phyloP scores from a whole-genome alignment of 2,888 invertebrate species.

The Cryptophagus acutangulus region DNA sequence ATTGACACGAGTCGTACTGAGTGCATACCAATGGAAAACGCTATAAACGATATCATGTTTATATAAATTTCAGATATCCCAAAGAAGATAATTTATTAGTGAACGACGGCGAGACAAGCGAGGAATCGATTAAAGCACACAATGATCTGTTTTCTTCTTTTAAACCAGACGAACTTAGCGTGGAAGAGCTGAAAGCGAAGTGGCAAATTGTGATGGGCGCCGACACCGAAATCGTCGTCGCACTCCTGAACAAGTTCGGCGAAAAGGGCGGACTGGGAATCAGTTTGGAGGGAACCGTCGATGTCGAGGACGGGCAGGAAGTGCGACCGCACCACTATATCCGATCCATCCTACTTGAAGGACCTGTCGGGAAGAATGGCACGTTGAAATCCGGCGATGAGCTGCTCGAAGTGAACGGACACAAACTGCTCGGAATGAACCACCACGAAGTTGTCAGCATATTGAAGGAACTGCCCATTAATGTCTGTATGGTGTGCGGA shows the following conservation, averaged over 20 bases:
- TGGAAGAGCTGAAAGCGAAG: conserved; percentile 71
- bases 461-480: conserved; percentile 84
- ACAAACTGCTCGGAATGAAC: conserved; percentile 82
- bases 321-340: conserved; percentile 98
- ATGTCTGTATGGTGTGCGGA: conserved; percentile 89
- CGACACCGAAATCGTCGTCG: conserved; percentile 81
- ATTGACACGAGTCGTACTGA: no score
- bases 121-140: conserved; percentile 39
- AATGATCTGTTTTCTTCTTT: conserved; percentile 40
- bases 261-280: conserved; percentile 88
- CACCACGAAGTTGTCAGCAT: conserved; percentile 97
- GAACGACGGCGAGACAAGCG: conserved; percentile 33
- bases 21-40: no score
- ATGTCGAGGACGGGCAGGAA: conserved; percentile 95
- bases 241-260: conserved; percentile 86
- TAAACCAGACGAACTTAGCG: no score
- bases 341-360: conserved; percentile 90
- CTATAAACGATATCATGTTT: conserved; percentile 36
- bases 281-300: conserved; percentile 96
- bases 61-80: conserved; percentile 47
- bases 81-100: conserved; percentile 42
- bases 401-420: conserved; percentile 92
- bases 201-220: conserved; percentile 77
- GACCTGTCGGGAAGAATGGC: conserved; percentile 91
- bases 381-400: conserved; percentile 93